phyloP scores from a whole-genome alignment of 2,797 vertebrate genomes.

The Poecilia gillii region DNA sequence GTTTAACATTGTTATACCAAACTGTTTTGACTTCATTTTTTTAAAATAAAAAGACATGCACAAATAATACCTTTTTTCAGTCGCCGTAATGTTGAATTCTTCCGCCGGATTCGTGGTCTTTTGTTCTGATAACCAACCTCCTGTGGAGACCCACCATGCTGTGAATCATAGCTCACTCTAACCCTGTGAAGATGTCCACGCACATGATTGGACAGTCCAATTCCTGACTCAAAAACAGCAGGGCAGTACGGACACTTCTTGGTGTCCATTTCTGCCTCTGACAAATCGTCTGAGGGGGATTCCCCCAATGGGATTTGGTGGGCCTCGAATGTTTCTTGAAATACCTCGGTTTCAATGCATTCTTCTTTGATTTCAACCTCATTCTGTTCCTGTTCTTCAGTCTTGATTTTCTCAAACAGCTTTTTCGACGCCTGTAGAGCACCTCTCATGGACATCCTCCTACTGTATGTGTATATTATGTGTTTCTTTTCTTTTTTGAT shows the following conservation, averaged over 20 bases:
- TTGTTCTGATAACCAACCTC: constrained; percentile 93
- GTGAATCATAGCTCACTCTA: constrained; percentile 91
- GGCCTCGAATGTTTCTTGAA: constrained; percentile 80
- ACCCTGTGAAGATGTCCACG: constrained; percentile 96
- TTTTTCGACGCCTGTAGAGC: constrained; percentile 75
- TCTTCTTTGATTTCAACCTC: constrained; percentile 81
- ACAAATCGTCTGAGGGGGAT: constrained; percentile 82
- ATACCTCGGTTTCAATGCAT: constrained; percentile 79
- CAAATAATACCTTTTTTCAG: constrained; percentile 90
- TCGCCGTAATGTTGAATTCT: constrained; percentile 86
- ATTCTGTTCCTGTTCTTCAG: constrained; percentile 57
- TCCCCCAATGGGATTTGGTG: constrained; percentile 81
- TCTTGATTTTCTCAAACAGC: constrained; percentile 77
- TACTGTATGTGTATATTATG: constrained; percentile 77
- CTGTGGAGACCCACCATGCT: constrained; percentile 91
- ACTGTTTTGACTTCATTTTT: background rate
- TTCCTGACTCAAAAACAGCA: constrained; percentile 95
- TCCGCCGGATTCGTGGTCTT: constrained; percentile 91
- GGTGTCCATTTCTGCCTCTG: constrained; percentile 85
- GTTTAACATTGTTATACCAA: background rate
- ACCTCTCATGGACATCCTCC: constrained; percentile 79
- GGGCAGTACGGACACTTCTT: constrained; percentile 96
- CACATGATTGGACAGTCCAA: constrained; percentile 96
- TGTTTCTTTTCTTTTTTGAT: constrained; percentile 75
- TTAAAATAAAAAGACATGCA: constrained; percentile 1